These are phyloP conservation scores for Mus spicilegus DNA, from an alignment of 2,113 vertebrate genomes.

Conservation along the genomic window DNA sequence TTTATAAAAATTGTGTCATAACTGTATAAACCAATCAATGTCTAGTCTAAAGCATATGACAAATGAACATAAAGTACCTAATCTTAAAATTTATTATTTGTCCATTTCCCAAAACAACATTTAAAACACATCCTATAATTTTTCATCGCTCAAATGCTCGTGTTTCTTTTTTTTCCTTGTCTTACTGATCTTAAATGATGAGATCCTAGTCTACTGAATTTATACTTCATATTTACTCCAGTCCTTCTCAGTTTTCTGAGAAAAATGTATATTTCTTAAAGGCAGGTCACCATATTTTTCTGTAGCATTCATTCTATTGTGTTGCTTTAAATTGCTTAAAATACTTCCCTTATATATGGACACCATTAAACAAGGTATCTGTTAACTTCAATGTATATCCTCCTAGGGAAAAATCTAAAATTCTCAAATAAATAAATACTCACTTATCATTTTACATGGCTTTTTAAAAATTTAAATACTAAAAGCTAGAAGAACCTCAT, in stretches of 20 bases:
- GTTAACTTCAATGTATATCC: not conserved
- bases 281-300: not conserved
- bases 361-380: not conserved
- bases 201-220: not conserved
- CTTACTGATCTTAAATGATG: not conserved
- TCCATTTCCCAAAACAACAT: not conserved
- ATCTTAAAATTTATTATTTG: constrained; percentile 58
- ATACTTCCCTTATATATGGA: not conserved
- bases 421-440: not conserved
- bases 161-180: not conserved
- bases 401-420: not conserved
- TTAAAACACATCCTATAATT: not conserved
- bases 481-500: not conserved
- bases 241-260: not conserved
- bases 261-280: not conserved
- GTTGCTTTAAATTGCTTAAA: not conserved
- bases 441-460: not conserved
- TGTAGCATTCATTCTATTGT: not conserved
- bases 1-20: constrained; percentile 51
- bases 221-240: not conserved
- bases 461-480: not conserved
- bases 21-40: constrained; percentile 32
- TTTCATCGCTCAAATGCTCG: not conserved
- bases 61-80: constrained; percentile 63
- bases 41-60: constrained; percentile 21